phyloP scores from a whole-genome alignment of 2,113 vertebrate species.

The Mesoclemmys tuberculata region DNA sequence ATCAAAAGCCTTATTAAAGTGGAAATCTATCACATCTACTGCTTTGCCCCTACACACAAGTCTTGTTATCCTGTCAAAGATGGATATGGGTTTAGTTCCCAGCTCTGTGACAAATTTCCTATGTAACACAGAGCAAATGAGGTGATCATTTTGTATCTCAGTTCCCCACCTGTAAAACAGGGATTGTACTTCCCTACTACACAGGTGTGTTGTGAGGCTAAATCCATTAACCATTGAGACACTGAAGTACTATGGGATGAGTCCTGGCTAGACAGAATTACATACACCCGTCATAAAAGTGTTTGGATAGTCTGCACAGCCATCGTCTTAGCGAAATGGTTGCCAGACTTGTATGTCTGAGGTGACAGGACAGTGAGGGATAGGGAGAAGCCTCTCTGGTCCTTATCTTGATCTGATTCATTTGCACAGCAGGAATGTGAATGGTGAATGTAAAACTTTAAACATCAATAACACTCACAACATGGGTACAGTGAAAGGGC shows the following conservation, averaged over 20 bases:
- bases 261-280: neutral
- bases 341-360: neutral
- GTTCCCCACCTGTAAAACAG: neutral
- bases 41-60: no score
- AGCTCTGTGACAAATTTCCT: neutral
- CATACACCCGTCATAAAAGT: neutral
- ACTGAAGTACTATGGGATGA: neutral
- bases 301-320: neutral
- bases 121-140: neutral
- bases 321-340: neutral
- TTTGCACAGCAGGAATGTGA: neutral
- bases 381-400: neutral
- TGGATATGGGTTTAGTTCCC: neutral
- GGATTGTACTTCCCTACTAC: neutral
- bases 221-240: neutral
- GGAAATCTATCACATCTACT: no score
- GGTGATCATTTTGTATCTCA: neutral
- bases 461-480: neutral
- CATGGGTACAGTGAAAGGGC: neutral
- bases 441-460: neutral
- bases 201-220: neutral
- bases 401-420: neutral
- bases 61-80: no score
- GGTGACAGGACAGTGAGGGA: neutral
- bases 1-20: no score